Evolutionary conservation across 1,140 invertebrate species (phyloP), one percentile per base, ranked within the genome.

Genomic region (Drosophila parabipectinata): DNA sequence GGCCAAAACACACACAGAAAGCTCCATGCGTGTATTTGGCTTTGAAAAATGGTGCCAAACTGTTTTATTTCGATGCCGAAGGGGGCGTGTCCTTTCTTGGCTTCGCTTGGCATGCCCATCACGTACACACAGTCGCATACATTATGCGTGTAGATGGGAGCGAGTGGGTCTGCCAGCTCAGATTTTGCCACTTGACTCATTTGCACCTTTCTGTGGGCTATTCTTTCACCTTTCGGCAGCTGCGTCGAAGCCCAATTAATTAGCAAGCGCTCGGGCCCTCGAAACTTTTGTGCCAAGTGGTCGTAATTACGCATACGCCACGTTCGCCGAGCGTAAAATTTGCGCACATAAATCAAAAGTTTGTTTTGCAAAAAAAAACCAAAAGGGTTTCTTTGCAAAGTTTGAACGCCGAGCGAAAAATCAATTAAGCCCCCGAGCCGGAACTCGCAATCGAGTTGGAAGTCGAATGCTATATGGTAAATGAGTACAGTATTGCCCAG

Each of bases 281-380:
- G 41, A 81, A 76, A 77, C 44, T 80, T 80, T 69, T 57, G 51
- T 30, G 37, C 62, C 57, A 77, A 68, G 60, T 59, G 78, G 32
- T 64, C 39, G 74, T 50, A 83, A 82, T 83, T 82, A 83, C 76
- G 69, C 75, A 82, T 82, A 75, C 63, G 72, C 44, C 56, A 68
- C 63, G 55, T 56, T 64, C 39, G 51, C 57, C 74, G 64, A 62
- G 41, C 63, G 57, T 77, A 41, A 85, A 84, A 84, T 84, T 74
- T 62, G 50, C 60, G 34, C 60, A 81, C 62, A 85, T 85, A 81
- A 81, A 85, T 85, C 77, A 87, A 81, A 87, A 75, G 69, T 61
- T 53, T 53, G 14, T 32, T 39, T 48, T 8, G 32, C 50, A 10
- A 37, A 69, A 37, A 69, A 37, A 60, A 12, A 26, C 24, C 12